A percentile compares a stretch with the other conserved stretches of the same genome.
Evolutionary conservation across 1,140 invertebrate genomes (phyloP).

Genomic region (Carcinoscorpius rotundicauda): DNA sequence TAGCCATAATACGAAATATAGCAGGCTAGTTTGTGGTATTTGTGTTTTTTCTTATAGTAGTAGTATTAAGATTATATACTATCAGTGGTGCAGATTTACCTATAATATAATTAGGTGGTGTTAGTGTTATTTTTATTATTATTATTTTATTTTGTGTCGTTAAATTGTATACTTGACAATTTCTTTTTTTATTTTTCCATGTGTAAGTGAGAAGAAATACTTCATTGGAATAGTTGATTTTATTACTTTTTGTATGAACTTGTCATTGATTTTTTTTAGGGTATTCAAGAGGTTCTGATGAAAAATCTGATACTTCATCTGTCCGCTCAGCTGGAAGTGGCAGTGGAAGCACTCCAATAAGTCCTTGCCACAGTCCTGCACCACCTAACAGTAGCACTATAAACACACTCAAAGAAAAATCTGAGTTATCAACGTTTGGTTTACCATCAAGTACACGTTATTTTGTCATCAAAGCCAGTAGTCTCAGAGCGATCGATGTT

Average conservation of each 20-base stretch:
- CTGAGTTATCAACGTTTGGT: not conserved
- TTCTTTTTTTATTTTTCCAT: too few relatives aligned
- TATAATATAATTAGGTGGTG: too few relatives aligned
- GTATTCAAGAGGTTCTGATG: slow-evolving; percentile 17
- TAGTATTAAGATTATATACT: too few relatives aligned
- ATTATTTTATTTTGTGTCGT: too few relatives aligned
- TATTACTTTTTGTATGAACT: slow-evolving; percentile 7
- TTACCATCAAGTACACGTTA: slow-evolving; percentile 26
- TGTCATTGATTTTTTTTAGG: slow-evolving; percentile 12
- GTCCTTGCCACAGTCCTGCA: slow-evolving; percentile 29
- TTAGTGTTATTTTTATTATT: too few relatives aligned
- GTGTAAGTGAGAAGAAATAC: too few relatives aligned
- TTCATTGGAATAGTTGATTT: not conserved
- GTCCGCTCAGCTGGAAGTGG: slow-evolving; percentile 16
- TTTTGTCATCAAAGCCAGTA: slow-evolving; percentile 40
- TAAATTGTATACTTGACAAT: too few relatives aligned
- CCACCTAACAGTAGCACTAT: slow-evolving; percentile 4
- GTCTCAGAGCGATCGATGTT: slow-evolving; percentile 36
- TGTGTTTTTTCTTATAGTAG: too few relatives aligned
- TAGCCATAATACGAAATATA: too few relatives aligned
- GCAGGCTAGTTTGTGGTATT: too few relatives aligned
- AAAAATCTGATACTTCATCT: slow-evolving; percentile 20
- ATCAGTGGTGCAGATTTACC: too few relatives aligned
- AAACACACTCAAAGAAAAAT: slow-evolving; percentile 7
- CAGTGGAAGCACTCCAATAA: slow-evolving; percentile 24